Evolutionary conservation across 1,140 invertebrate species (phyloP), one percentile per base, ranked within the genome.

Genomic region (Zaprionus camerounensis): DNA sequence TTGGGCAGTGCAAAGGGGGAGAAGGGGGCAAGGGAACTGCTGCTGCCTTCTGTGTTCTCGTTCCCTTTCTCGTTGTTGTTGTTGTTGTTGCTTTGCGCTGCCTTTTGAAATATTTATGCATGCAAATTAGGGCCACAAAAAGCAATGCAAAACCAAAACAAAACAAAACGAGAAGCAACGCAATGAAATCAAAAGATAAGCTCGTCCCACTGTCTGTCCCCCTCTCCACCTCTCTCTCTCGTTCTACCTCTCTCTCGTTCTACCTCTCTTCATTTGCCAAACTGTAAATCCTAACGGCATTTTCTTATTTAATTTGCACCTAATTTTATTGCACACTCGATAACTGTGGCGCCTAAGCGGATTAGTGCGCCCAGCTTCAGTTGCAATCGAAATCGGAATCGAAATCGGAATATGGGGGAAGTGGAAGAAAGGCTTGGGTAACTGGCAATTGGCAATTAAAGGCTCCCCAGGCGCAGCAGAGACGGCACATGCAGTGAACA

Each of bases 61-160:
- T 57, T 49, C 26, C 15, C 9, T 7, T 31, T 31, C 28, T 46
- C 5, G 44, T 36, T 57, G 13, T 55, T 38, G 49, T n/a, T 55
- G 31, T 65, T 55, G 34, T 22, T 66, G 17, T 44, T 26, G 59
- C n/a, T 44, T 38, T 62, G 67, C 17, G 67, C 34, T 46, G 51
- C 62, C 66, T 85, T 81, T 65, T 81, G 64, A 81, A 84, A 84
- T 85, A 84, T 84, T 84, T 84, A 81, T 81, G 81, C 81, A 84
- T 84, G 81, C 82, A 85, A 84, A 84, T 85, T 74, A 70, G 77
- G 51, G 62, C 65, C 61, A 61, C 73, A 80, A 71, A 51, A 51
- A 51, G 46, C 46, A 51, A 51, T 51, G 46, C 62, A 58, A 73
- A 58, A 55, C 11, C 62, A 63, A 73, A 58, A 53, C 26, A 34